These are phyloP conservation scores for Gortyna flavago DNA, from an alignment of 2,888 invertebrate species.

Conservation along the genomic window DNA sequence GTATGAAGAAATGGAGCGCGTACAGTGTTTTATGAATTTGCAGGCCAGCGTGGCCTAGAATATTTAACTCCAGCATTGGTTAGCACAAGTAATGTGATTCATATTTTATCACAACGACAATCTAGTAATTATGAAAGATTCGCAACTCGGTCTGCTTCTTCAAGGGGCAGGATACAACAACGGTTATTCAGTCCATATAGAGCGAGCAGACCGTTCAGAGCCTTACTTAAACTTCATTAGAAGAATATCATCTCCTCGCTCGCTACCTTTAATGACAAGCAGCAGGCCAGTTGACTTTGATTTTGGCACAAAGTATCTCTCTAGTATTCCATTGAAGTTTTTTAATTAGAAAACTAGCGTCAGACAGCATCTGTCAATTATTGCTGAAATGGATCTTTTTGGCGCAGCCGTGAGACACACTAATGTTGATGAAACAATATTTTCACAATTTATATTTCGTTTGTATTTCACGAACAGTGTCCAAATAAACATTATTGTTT, in stretches of 20 bases:
- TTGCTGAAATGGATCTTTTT: neutral
- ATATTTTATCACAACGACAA: neutral
- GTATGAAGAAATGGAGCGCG: slow-evolving; percentile 15
- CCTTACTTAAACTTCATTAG: neutral
- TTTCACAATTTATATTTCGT: neutral
- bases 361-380: neutral
- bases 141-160: neutral
- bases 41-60: neutral
- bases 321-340: neutral
- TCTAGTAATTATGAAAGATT: neutral
- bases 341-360: neutral
- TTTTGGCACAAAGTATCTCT: neutral
- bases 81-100: neutral
- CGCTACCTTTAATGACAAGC: neutral
- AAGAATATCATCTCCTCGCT: neutral
- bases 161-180: neutral
- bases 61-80: neutral
- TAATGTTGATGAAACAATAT: neutral
- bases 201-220: neutral
- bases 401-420: neutral
- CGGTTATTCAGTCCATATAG: neutral
- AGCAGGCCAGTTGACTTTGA: neutral
- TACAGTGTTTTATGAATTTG: neutral
- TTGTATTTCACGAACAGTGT: slow-evolving; percentile 1
- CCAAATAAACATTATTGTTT: neutral